Evolutionary conservation across 1,140 invertebrate genomes (phyloP), one percentile per base, ranked within the genome.

Genomic region (Drosophila tsacasi): DNA sequence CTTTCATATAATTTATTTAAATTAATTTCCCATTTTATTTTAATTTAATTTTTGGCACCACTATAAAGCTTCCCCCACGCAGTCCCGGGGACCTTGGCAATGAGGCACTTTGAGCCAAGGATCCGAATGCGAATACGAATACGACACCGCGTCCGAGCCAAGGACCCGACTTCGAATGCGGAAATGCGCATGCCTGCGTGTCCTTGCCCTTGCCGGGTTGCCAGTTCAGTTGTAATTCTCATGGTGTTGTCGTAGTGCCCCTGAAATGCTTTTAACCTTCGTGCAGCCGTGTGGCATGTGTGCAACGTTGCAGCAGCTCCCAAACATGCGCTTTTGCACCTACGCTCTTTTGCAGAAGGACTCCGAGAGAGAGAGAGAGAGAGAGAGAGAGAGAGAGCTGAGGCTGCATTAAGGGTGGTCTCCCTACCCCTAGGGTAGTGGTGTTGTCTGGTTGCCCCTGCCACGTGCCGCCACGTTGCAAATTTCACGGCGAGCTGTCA

Each of bases 111-210:
- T 30, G 25, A 46, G 60, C 65, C 49, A 62, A 67, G 61, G 67
- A 55, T 71, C 67, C 67, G 67, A 71, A 21, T 25, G 3, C 64
- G 19, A 67, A 55, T 71, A 63, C 67, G 67, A 71, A 21, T 25
- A 5, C 64, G 19, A 67, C 23, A 30, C 63, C n/a, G 39, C 27
- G 40, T 35, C 47, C 25, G 35, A 58, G 76, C 76, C 67, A 73
- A 73, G 69, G 69, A 73, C 67, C 69, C 67, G 67, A 73, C 42
- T n/a, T 21, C 65, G 55, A 37, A 89, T 76, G 79, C 85, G 85
- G 85, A 91, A 91, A 91, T 91, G 87, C 87, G 87, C 87, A 91
- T 91, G 87, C 87, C 78, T 91, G 81, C 74, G 87, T 91, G 87
- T 91, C 87, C 87, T 91, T 91, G 87, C 87, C 87, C 87, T 91